Percentiles rank a stretch among this genome's conserved stretches.
phyloP scores from a whole-genome alignment of 2,113 vertebrate genomes.

The Patagioenas fasciata region DNA sequence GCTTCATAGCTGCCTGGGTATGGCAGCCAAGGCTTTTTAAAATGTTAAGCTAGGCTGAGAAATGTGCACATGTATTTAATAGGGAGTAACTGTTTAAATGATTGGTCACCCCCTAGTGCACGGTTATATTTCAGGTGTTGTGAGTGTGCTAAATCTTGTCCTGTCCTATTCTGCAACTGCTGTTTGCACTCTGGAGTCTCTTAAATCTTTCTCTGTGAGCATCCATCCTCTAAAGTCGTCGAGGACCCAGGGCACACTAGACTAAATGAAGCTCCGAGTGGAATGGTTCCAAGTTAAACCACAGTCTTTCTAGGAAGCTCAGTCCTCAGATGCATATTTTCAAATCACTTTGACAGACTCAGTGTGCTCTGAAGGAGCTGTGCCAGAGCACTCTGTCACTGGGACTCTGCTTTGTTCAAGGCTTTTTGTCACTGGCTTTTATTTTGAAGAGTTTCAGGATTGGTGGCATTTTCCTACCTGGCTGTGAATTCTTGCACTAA shows the following conservation, averaged over 20 bases:
- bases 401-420: not conserved
- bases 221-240: not conserved
- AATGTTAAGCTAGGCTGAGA: constrained; percentile 39
- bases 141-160: constrained; percentile 59
- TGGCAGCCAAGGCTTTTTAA: constrained; percentile 30
- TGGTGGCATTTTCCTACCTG: not conserved
- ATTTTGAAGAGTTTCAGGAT: not conserved
- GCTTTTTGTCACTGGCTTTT: not conserved
- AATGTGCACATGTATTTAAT: constrained; percentile 60
- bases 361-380: not conserved
- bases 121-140: constrained; percentile 52
- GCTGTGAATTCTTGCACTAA: not conserved
- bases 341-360: not conserved
- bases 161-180: not conserved
- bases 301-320: not conserved
- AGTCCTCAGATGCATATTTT: not conserved
- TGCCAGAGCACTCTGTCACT: not conserved
- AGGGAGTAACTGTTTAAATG: constrained; percentile 58
- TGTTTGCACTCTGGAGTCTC: constrained; percentile 6
- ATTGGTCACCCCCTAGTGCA: constrained; percentile 53
- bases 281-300: not conserved
- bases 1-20: not conserved
- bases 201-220: constrained; percentile 21
- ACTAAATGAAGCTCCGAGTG: not conserved
- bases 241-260: not conserved